phyloP scores from a whole-genome alignment of 2,797 vertebrate genomes.

The Dendrocincla tyrannina region DNA sequence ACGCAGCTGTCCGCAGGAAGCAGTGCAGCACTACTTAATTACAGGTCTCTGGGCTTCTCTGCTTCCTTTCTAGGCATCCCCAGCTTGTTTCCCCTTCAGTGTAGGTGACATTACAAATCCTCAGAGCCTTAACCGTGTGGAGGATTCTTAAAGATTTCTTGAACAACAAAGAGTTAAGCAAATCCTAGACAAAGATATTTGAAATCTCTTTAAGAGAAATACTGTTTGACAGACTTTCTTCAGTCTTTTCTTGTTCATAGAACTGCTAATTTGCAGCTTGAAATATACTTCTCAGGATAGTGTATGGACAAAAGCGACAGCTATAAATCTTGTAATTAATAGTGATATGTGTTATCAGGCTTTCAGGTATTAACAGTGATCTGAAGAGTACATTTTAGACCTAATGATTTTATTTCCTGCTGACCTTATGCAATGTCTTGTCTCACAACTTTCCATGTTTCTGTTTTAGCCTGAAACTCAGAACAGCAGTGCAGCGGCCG shows the following conservation, averaged over 20 bases:
- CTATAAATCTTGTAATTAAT: accelerated
- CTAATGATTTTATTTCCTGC: neutral
- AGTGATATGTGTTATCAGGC: neutral
- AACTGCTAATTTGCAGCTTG: neutral
- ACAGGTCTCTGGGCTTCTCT: neutral
- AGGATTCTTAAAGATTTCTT: neutral
- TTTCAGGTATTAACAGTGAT: neutral
- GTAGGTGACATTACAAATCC: neutral
- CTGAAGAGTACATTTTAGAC: neutral
- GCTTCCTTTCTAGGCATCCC: neutral
- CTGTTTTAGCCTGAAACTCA: conserved; percentile 56
- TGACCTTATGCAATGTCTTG: accelerated
- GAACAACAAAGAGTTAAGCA: neutral
- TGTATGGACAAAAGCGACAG: accelerated
- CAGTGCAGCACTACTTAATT: neutral
- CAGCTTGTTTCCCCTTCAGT: neutral
- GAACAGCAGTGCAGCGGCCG: neutral
- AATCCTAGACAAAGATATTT: neutral
- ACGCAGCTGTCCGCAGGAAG: neutral
- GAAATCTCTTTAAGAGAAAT: neutral
- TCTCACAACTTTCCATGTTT: neutral
- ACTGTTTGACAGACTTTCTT: neutral
- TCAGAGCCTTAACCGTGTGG: neutral
- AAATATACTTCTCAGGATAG: neutral
- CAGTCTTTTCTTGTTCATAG: neutral